These are phyloP conservation scores for Heloderma charlesbogerti DNA, from an alignment of 2,113 vertebrate species.

Conservation along the genomic window DNA sequence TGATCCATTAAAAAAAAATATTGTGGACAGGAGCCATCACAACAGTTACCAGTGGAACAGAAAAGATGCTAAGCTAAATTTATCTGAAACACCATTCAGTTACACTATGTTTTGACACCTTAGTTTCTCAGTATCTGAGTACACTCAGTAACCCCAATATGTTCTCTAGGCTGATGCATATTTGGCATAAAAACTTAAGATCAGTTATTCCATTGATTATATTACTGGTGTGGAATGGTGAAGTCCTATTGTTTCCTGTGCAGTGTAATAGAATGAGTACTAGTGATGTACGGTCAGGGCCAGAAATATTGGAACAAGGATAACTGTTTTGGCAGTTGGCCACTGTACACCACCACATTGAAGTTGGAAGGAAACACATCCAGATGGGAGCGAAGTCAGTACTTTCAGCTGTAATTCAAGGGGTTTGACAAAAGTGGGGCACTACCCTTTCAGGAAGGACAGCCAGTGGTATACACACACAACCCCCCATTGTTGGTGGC, in stretches of 20 bases:
- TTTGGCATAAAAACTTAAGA: not conserved
- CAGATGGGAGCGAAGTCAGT: too few relatives aligned
- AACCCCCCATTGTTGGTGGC: too few relatives aligned
- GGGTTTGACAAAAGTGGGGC: too few relatives aligned
- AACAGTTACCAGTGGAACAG: conserved; percentile 38
- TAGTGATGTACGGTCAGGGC: too few relatives aligned
- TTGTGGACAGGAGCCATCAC: conserved; percentile 24
- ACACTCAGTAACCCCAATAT: not conserved
- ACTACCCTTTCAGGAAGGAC: too few relatives aligned
- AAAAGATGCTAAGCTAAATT: conserved; percentile 25
- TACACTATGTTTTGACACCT: not conserved
- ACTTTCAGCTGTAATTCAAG: too few relatives aligned
- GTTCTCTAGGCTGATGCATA: not conserved
- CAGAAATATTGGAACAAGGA: too few relatives aligned
- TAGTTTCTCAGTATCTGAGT: not conserved
- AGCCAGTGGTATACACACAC: too few relatives aligned
- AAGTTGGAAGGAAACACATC: too few relatives aligned
- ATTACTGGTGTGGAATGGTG: not conserved
- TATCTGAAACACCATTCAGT: not conserved
- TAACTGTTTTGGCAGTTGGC: too few relatives aligned
- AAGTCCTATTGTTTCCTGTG: not conserved
- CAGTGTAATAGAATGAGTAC: not conserved
- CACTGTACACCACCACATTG: too few relatives aligned
- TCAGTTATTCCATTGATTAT: not conserved
- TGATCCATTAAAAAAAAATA: conserved; percentile 28